Base-by-base conservation (phyloP, 2,113 vertebrate genomes). In the Ornithorhynchus anatinus region DNA sequence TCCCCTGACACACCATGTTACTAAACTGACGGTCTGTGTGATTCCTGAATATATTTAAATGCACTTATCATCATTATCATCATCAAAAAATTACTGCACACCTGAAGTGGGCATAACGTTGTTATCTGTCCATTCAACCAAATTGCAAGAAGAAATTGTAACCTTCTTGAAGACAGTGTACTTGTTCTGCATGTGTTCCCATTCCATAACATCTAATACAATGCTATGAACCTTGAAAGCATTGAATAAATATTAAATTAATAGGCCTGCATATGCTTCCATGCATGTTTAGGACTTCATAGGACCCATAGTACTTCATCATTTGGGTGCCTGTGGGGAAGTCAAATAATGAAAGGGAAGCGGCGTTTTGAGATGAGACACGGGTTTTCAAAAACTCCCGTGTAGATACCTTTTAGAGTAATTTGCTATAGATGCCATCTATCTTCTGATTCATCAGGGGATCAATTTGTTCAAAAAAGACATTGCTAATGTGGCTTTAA, bases 371-470 rank as follows among this genome's bases (percentile, higher is more conserved):
- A 72, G 19, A 13, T 32, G 38, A 54, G 16, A 45, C 23, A 19
- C 22, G 27, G n/a, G 38, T n/a, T 77, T 67, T 53, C 17, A 54
- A 64, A 64, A 39, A 59, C 38, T 38, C 27, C 44, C 14, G 48
- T 10, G 31, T 52, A 56, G 61, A 40, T 33, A 31, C 37, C 38
- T 77, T 61, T 62, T 17, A 69, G 51, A 69, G 33, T 43, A 65
- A 79, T 75, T 71, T 59, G 48, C 48, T 60, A 53, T 72, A 69
- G 77, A 81, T 77, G 72, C 35, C 72, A 43, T 48, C 20, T 39
- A 79, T 67, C 69, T 81, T 80, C 54, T 71, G 72, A 69, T 45
- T 77, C 72, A 72, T 52, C 31, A 22, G 38, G 54, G 31, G 66
- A 38, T 40, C n/a, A 52, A 58, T 45, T n/a, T n/a, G n/a, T n/a